Evolutionary conservation across 2,797 vertebrate species (phyloP).

Genomic region (Sarcophilus harrisii): DNA sequence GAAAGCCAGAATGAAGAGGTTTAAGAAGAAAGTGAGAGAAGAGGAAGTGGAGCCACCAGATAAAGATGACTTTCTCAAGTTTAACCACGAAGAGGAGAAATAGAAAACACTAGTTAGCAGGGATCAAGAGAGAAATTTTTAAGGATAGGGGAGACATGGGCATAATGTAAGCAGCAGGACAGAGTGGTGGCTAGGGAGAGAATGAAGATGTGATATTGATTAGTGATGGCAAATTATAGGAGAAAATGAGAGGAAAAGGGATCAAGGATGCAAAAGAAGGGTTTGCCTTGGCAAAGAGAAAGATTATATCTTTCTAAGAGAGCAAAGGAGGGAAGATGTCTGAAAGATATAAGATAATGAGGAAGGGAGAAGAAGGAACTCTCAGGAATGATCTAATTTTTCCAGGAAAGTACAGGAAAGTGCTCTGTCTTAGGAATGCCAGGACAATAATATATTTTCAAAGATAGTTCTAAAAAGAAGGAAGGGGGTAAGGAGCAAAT

Average conservation of each 20-base stretch:
- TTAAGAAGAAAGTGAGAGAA: background rate
- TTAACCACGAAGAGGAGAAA: background rate
- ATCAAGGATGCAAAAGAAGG: background rate
- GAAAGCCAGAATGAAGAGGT: background rate
- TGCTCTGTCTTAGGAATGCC: background rate
- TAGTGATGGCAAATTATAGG: background rate
- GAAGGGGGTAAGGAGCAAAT: background rate
- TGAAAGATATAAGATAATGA: background rate
- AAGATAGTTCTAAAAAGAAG: background rate
- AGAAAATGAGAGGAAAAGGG: background rate
- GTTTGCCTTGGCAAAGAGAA: background rate
- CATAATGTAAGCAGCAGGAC: background rate
- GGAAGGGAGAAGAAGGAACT: background rate
- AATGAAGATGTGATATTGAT: background rate
- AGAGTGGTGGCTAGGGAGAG: background rate
- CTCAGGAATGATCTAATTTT: background rate
- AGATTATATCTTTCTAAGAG: background rate
- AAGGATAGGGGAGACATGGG: background rate
- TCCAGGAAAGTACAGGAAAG: background rate
- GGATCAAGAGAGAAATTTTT: background rate
- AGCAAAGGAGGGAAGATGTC: background rate
- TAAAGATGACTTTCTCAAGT: background rate
- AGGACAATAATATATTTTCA: background rate
- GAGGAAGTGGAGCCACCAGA: background rate
- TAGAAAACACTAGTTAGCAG: background rate